Base-by-base conservation (phyloP, 2,113 vertebrate species). In the Tragelaphus scriptus region DNA sequence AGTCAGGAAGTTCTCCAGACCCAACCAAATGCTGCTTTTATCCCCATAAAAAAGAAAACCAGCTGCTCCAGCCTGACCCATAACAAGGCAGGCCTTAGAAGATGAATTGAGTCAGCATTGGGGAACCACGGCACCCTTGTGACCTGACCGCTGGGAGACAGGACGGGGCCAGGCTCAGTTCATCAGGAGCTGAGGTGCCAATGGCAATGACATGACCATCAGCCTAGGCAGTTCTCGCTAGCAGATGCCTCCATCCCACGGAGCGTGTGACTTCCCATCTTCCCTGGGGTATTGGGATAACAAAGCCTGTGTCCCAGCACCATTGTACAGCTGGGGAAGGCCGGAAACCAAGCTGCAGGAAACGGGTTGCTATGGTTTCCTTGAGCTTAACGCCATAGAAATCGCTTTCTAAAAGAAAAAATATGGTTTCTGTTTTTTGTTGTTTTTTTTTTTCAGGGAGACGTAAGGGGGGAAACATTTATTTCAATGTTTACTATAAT, bases 291-390 rank as follows among this genome's bases (percentile, higher is more conserved):
- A 71, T 5, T 6, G 13, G 91, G 75, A 97, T 79, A 97, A 98
- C 97, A 98, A 98, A 98, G 97, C 97, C 96, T 71, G 47, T n/a
- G 91, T 80, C 95, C 94, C 61, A 88, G 80, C 21, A 44, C 97
- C 80, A 97, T 97, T 97, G 97, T 97, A 95, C 63, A 92, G 47
- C 86, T 44, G 75, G 79, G 92, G 84, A 98, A 96, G 97, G 93
- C 97, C 93, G 96, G 98, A 98, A 98, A 96, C 44, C 65, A 40
- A 94, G 96, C 97, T 49, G 47, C 98, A 92, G 98, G 98, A 98
- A 98, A 71, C 71, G 71, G 55, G 97, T 98, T 98, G 97, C 98
- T 96, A 98, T 98, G 97, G 96, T 98, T 98, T 98, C 98, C 84
- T 86, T 90, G 86, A 90, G 58, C 13, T 3, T 55, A 97, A 96